These are phyloP conservation scores for Capitella teleta DNA, from an alignment of 1,140 invertebrate species.

Conservation along the genomic window DNA sequence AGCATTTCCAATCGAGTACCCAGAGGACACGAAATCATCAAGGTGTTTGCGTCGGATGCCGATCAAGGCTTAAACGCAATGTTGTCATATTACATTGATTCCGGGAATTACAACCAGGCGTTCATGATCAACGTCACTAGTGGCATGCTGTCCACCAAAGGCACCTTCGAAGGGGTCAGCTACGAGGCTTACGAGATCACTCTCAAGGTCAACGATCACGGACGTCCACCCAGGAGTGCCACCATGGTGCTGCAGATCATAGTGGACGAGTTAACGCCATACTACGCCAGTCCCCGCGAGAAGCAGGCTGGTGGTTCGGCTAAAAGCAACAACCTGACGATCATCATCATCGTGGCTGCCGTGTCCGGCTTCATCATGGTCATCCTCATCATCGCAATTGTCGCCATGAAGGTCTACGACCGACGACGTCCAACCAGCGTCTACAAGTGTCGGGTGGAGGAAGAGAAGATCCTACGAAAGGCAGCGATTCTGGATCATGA, in stretches of 20 bases:
- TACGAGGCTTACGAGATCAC: background rate
- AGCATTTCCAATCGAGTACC: constrained; percentile 9
- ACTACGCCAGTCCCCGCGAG: background rate
- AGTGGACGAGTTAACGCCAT: background rate
- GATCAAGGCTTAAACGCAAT: constrained; percentile 12
- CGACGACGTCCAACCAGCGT: too few relatives aligned
- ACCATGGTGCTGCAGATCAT: background rate
- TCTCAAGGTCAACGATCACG: background rate
- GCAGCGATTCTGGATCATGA: too few relatives aligned
- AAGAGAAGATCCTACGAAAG: too few relatives aligned
- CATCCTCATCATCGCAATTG: background rate
- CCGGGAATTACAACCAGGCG: background rate
- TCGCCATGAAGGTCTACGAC: constrained; percentile 1
- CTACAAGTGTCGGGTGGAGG: too few relatives aligned
- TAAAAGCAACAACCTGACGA: background rate
- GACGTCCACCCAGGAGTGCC: background rate
- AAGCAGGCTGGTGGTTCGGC: background rate
- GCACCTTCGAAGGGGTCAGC: background rate
- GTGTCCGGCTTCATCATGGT: constrained; percentile 1
- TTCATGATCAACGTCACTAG: background rate
- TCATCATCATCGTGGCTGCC: constrained; percentile 6
- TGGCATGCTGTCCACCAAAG: background rate
- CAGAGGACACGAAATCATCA: constrained; percentile 1
- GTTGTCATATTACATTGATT: background rate
- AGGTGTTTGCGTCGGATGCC: constrained; percentile 5